Evolutionary conservation across 2,797 vertebrate species (phyloP), one percentile per base, ranked within the genome.

Genomic region (Acrossocheilus wenchowensis): DNA sequence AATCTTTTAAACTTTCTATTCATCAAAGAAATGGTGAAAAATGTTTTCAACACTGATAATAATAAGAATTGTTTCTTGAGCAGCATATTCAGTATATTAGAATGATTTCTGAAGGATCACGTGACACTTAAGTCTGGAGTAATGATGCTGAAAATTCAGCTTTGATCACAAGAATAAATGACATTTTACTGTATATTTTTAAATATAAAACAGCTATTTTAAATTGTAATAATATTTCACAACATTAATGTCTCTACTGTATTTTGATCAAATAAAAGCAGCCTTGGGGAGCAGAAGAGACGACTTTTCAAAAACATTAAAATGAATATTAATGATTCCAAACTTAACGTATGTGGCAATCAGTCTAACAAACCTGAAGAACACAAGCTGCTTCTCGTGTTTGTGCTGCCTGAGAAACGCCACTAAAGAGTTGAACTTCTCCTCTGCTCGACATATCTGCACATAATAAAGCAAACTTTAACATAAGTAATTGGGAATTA

Each of bases 341-440:
- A 43, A 72, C 0, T 4, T 11, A 72, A 11, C 4, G 43, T 45
- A 14, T 15, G 41, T 45, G 23, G 5, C 9, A 77, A 69, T 4
- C 12, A 30, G 14, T 64, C 8, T 39, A 52, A 30, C 50, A 71
- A 91, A 98, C 98, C 98, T 99, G 92, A 99, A 99, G 91, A 99
- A 99, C 39, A 99, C 95, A 8, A 99, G 95, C 54, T 97, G 95
- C 87, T 99, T 99, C 88, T 98, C 96, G 1, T 96, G 94, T 86
- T 98, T 98, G 92, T 95, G 97, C 82, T 96, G 96, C 39, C 93
- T 92, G 82, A 99, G 96, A 91, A 99, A 99, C 68, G 98, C 93
- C 88, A 99, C 97, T 92, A 99, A 92, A 89, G 94, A 96, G 92
- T 99, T 99, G 89, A 99, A 99, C 86, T 99, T 99, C 84, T 99